Evolutionary conservation across 1,140 invertebrate species (phyloP).

Genomic region (Zaprionus camerounensis): DNA sequence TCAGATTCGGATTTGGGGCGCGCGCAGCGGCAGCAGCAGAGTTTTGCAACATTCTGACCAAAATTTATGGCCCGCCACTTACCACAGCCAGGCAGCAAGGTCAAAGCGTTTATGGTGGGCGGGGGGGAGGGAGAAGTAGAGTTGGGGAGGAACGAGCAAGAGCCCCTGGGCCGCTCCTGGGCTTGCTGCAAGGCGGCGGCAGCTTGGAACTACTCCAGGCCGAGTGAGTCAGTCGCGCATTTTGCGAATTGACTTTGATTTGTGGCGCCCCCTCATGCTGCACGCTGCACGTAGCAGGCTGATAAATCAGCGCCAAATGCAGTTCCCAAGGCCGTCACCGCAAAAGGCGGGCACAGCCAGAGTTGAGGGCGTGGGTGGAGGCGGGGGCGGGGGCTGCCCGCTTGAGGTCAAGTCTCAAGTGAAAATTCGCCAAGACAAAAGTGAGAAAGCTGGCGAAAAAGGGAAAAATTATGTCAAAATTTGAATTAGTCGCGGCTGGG

Average conservation of each 20-base stretch:
- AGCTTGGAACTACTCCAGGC: neutral
- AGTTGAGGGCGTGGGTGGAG: neutral
- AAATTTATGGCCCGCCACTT: constrained; percentile 74
- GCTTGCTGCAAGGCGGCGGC: constrained; percentile 34
- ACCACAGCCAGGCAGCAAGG: constrained; percentile 61
- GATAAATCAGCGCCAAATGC: constrained; percentile 69
- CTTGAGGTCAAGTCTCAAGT: constrained; percentile 69
- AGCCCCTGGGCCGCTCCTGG: constrained; percentile 40
- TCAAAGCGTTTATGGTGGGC: constrained; percentile 51
- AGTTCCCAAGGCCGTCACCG: constrained; percentile 62
- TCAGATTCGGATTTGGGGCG: constrained; percentile 30
- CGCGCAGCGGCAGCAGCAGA: constrained; percentile 12
- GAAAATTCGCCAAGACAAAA: constrained; percentile 70
- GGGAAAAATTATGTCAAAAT: constrained; percentile 79
- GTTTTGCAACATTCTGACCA: constrained; percentile 52
- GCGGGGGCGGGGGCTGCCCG: constrained; percentile 3
- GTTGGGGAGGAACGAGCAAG: too few species aligned
- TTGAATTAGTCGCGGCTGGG: constrained; percentile 64
- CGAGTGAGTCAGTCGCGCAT: constrained; percentile 55
- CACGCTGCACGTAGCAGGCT: constrained; percentile 13
- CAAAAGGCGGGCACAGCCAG: constrained; percentile 19
- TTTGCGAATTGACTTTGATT: constrained; percentile 66
- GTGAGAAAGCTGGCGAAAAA: constrained; percentile 65
- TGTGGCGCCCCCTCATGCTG: constrained; percentile 47
- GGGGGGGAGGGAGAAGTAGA: neutral